These are phyloP conservation scores for Hypomesus transpacificus DNA, from an alignment of 2,113 vertebrate genomes.

Conservation along the genomic window DNA sequence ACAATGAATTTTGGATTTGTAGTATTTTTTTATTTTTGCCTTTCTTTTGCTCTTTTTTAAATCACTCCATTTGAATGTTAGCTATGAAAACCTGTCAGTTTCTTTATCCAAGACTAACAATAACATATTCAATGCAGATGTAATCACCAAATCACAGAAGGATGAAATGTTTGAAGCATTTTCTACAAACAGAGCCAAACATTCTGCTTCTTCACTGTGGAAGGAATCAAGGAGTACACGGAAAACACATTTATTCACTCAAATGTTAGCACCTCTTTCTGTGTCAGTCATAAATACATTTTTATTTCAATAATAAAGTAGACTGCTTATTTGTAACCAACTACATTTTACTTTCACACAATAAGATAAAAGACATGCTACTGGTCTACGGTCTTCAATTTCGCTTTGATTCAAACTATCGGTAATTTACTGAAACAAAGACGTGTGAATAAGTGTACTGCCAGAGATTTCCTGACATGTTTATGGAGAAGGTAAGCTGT, in stretches of 20 bases:
- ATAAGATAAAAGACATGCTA: slow-evolving; percentile 6
- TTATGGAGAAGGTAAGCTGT: slow-evolving; percentile 32
- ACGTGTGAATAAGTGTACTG: slow-evolving; percentile 13
- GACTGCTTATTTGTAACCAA: too few relatives aligned
- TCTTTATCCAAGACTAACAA: slow-evolving; percentile 1
- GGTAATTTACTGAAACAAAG: slow-evolving; percentile 31
- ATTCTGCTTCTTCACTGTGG: background rate
- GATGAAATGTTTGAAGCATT: background rate
- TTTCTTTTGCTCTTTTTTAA: background rate
- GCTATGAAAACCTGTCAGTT: background rate
- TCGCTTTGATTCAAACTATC: slow-evolving; percentile 14
- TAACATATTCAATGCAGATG: slow-evolving; percentile 24
- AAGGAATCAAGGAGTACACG: too few relatives aligned
- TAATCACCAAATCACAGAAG: slow-evolving; percentile 31
- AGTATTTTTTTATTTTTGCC: slow-evolving; percentile 9
- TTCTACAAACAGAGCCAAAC: background rate
- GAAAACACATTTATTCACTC: background rate
- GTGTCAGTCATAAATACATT: background rate
- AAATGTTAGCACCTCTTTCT: background rate
- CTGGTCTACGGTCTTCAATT: slow-evolving; percentile 7
- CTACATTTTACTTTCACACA: too few relatives aligned
- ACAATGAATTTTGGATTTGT: slow-evolving; percentile 30
- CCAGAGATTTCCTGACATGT: slow-evolving; percentile 18
- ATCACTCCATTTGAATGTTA: background rate
- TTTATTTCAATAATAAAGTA: too few relatives aligned